A percentile compares a stretch with the other conserved stretches of the same genome.
These are phyloP conservation scores for Oxytorus armatus DNA, from an alignment of 2,888 invertebrate species.

Conservation along the genomic window DNA sequence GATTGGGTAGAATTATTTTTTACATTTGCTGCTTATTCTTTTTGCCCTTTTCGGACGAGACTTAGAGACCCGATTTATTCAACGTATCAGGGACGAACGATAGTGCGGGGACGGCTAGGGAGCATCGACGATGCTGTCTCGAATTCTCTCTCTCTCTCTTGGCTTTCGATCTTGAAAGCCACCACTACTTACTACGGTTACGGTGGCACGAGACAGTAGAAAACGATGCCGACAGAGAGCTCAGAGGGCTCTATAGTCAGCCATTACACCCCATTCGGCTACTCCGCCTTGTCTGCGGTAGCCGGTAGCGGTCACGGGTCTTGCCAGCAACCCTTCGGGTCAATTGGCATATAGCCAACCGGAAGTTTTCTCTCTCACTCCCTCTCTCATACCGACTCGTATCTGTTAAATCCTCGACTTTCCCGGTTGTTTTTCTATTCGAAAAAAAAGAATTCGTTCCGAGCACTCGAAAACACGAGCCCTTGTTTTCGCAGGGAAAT, in stretches of 20 bases:
- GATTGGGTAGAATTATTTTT: no score
- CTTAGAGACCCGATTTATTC: neutral
- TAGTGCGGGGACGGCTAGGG: neutral
- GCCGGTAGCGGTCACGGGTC: slow-evolving; percentile 28
- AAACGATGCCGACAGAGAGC: neutral
- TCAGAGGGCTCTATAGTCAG: neutral
- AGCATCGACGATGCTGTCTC: neutral
- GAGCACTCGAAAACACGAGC: no score
- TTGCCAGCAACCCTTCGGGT: slow-evolving; percentile 47
- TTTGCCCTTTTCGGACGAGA: no score
- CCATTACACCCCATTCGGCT: slow-evolving; percentile 1
- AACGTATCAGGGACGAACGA: neutral
- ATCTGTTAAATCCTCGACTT: slow-evolving; percentile 2
- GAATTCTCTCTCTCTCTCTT: no score
- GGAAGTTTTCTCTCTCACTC: slow-evolving; percentile 40
- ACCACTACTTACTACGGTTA: neutral
- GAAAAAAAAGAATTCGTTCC: neutral
- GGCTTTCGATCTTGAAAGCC: no score
- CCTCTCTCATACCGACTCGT: neutral
- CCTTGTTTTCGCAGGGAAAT: no score
- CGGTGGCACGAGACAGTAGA: neutral
- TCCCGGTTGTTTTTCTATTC: neutral
- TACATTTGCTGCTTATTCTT: no score
- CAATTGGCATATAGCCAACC: slow-evolving; percentile 62
- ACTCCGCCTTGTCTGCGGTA: slow-evolving; percentile 6